Percentiles rank a stretch among this genome's conserved stretches.
Conservation (phyloP, 1,140 invertebrate species). For the Triops longicaudatus region DNA sequence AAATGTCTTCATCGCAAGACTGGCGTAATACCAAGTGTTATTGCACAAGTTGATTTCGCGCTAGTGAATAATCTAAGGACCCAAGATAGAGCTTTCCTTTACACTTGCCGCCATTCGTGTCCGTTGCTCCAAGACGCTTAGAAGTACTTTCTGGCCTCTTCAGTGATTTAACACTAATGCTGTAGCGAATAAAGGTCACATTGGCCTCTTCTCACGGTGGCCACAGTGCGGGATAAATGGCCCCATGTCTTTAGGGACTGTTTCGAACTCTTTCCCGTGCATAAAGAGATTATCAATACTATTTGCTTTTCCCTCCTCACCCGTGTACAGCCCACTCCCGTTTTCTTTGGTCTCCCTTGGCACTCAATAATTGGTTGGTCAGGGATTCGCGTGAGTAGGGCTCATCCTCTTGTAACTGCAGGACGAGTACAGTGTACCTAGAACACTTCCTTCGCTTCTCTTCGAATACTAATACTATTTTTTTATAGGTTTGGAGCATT, state of each 20-base stretch:
- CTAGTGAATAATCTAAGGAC: background rate
- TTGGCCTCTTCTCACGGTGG: background rate
- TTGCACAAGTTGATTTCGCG: background rate
- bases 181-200: background rate
- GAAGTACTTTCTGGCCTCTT: no score
- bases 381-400: background rate
- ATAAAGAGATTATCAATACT: conserved; percentile 12
- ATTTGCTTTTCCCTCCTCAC: background rate
- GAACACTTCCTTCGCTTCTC: background rate
- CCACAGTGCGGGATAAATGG: background rate
- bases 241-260: background rate
- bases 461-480: background rate
- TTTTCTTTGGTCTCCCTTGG: background rate
- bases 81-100: background rate
- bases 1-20: background rate
- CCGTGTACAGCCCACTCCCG: background rate
- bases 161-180: background rate
- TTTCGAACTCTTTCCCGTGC: background rate
- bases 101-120: background rate
- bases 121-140: background rate
- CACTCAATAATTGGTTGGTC: conserved; percentile 7
- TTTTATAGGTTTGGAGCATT: background rate
- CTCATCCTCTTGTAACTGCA: background rate
- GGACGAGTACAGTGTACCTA: background rate
- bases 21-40: no score